Evolutionary conservation across 1,140 invertebrate genomes (phyloP).

Genomic region (Euglossa dilemma): DNA sequence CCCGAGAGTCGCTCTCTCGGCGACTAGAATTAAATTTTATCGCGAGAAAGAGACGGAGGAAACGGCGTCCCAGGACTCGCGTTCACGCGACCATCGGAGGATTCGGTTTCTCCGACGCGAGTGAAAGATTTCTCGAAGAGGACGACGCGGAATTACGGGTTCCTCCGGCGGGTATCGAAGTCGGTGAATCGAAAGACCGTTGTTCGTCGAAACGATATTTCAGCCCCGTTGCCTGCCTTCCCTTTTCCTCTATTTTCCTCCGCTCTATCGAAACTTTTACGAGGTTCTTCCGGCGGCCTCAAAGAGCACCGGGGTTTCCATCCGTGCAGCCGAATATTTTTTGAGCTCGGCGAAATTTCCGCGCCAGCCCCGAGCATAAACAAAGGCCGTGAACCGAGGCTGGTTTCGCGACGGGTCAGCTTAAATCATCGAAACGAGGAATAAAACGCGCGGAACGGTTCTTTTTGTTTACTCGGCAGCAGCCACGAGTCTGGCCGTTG

Average conservation of each 20-base stretch:
- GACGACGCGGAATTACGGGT: too few relatives aligned
- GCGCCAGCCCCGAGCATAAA: neutral
- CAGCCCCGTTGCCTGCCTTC: neutral
- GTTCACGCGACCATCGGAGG: neutral
- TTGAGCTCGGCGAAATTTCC: neutral
- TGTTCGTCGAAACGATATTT: too few relatives aligned
- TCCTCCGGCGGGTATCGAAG: too few relatives aligned
- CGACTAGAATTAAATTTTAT: neutral
- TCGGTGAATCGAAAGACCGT: neutral
- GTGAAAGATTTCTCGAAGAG: too few relatives aligned
- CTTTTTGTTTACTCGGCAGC: neutral
- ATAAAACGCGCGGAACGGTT: constrained; percentile 1
- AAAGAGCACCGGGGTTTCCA: neutral
- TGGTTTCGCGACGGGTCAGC: neutral
- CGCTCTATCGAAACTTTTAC: neutral
- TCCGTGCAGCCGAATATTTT: neutral
- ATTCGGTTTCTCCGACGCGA: too few relatives aligned
- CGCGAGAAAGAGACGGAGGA: neutral
- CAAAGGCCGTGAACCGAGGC: neutral
- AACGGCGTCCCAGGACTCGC: neutral
- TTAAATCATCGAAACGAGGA: constrained; percentile 4
- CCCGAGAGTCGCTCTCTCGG: neutral
- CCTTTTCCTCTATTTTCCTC: neutral
- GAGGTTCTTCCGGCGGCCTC: too few relatives aligned
- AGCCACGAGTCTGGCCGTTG: neutral